Evolutionary conservation across 2,797 vertebrate species (phyloP), one percentile per base, ranked within the genome.

Genomic region (Sebastes taczanowskii): DNA sequence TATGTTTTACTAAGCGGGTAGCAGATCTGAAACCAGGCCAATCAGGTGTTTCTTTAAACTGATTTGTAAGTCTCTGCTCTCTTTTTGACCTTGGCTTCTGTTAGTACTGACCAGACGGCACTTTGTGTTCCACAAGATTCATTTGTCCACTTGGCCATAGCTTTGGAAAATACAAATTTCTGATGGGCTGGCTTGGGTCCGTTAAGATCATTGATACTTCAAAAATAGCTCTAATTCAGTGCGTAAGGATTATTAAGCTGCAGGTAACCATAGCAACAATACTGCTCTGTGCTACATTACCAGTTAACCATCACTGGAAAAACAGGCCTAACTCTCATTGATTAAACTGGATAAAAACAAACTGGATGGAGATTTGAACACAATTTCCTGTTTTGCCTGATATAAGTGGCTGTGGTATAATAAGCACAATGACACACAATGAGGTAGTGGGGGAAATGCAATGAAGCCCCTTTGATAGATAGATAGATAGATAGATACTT

Each of bases 221-320:
- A 71, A 75, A 77, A 62, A 70, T 71, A 63, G 53, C 29, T 66
- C 13, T 7, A 20, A 30, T 59, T 76, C 52, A 62, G 30, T 71
- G 18, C 13, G 0, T 13, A 30, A 34, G 5, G 7, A 65, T 52
- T 42, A 60, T 74, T 42, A 32, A 61, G 23, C 56, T 63, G 62
- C n/a, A 49, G 49, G 53, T 83, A 76, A 81, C 72, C n/a, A 70
- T 80, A 55, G 67, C 42, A 81, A 80, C 71, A 60, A 14, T 65
- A 23, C 27, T 35, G 49, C 53, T 62, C 53, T 58, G 22, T 61
- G 20, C 56, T 32, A 13, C 18, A 35, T 62, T 34, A 18, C 7
- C n/a, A 64, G 53, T 53, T 75, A 25, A 53, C 29, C 72, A 23
- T 34, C 23, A 63, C 11, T 27, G 4, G 29, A 64, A 23, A 59